phyloP scores from a whole-genome alignment of 2,888 invertebrate genomes.

The Drosophila robusta region DNA sequence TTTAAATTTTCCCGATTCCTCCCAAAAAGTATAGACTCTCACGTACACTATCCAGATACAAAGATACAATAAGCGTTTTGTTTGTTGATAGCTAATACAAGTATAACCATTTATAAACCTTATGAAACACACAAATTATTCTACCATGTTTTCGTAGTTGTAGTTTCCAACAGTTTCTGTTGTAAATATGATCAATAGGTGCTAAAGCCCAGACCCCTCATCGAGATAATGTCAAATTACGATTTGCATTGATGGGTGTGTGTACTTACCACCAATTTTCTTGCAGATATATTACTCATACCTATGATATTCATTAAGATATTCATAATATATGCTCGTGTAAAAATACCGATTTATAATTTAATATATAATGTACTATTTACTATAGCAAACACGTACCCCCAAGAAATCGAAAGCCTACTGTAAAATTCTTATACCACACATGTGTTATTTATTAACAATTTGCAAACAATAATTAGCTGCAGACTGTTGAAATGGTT shows the following conservation, averaged over 20 bases:
- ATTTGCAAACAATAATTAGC: conserved; percentile 40
- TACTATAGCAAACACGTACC: conserved; percentile 61
- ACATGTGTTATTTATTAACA: conserved; percentile 15
- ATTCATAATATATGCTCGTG: conserved; percentile 15
- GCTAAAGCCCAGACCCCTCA: conserved; percentile 28
- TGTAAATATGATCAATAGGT: conserved; percentile 13
- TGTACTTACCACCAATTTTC: conserved; percentile 43
- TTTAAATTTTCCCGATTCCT: conserved; percentile 49
- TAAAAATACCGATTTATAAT: conserved; percentile 20
- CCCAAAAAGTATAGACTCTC: conserved; percentile 26
- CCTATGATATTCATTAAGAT: conserved; percentile 7
- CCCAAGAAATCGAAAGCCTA: conserved; percentile 86
- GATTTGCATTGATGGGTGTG: conserved; percentile 52
- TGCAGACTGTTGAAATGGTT: conserved; percentile 55
- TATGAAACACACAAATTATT: conserved; percentile 1
- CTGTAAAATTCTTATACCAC: conserved; percentile 31
- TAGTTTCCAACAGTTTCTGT: conserved; percentile 28
- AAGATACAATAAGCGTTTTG: conserved; percentile 16
- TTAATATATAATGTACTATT: conserved; percentile 8
- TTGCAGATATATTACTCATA: conserved; percentile 13
- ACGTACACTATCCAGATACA: conserved; percentile 41
- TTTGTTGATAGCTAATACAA: conserved; percentile 3
- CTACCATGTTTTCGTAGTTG: conserved; percentile 33
- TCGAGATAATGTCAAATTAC: conserved; percentile 19
- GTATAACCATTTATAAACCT: conserved; percentile 2